Evolutionary conservation across 2,888 invertebrate species (phyloP), one percentile per base, ranked within the genome.

Genomic region (Dorcus hopei): DNA sequence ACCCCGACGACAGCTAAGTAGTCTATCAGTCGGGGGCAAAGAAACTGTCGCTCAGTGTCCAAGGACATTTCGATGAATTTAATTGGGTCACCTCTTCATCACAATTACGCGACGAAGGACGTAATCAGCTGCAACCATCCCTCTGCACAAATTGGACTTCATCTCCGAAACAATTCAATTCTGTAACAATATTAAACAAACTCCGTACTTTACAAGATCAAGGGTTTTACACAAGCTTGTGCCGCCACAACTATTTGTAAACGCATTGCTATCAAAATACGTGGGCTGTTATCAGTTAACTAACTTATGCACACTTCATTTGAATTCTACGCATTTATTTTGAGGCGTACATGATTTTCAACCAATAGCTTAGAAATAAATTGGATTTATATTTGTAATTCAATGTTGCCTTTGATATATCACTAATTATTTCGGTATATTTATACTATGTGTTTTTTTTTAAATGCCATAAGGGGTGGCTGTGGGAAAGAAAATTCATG

Each of bases 1-100:
- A 93, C 93, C 71, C 99, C 98, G 70, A 97, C 97, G 74, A 99
- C 93, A 70, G 97, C 93, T 77, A 99, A 83, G 81, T 99, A 99
- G 85, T 99, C 99, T 81, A 93, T 90, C 74, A 93, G 82, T 69
- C 93, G 87, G 74, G 93, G 93, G 77, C 93, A 93, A 71, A 93
- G 79, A 73, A 88, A 89, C 76, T 90, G 89, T 76, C 89, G 88
- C 78, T 92, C 92, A 68, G 84, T 82, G 73, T 88, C 88, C 77
- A 80, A 77, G 51, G 77, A 76, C 78, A 78, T 79, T 39, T 56
- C 53, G 38, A 39, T 51, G 54, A 42, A 23, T 48, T 62, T 66
- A 68, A 70, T 61, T 65, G 69, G 72, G 74, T 74, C 74, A 74
- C 72, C 73, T 74, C 52, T 61, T 63, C 60, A 51, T 65, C 41